A percentile compares a stretch with the other conserved stretches of the same genome.
Conservation (phyloP, 92 coral and sea anemone genomes). For the Muricea muricata region DNA sequence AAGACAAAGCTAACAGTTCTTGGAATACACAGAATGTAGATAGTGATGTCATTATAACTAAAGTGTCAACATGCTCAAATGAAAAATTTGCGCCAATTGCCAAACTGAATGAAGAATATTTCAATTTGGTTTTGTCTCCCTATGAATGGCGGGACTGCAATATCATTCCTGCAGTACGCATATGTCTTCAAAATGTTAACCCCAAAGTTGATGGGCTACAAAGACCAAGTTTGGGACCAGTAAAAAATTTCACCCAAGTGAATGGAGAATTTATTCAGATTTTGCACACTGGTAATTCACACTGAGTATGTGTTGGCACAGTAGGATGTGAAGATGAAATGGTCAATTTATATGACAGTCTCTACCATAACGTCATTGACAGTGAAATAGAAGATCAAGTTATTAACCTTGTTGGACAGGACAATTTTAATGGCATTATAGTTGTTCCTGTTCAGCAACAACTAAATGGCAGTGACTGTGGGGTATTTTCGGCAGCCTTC, state of each 20-base stretch:
- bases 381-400: constrained; percentile 50
- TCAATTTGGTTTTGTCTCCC: constrained; percentile 13
- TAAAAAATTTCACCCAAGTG: background rate
- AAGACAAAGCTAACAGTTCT: constrained; percentile 35
- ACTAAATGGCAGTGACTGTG: constrained; percentile 60
- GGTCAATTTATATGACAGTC: constrained; percentile 59
- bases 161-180: background rate
- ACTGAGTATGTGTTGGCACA: constrained; percentile 30
- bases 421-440: constrained; percentile 48
- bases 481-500: constrained; percentile 55
- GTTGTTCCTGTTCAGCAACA: constrained; percentile 64
- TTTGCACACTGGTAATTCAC: constrained; percentile 52
- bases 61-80: constrained; percentile 30
- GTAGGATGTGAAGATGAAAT: constrained; percentile 50
- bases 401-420: constrained; percentile 41
- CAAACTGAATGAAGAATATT: constrained; percentile 47
- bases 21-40: constrained; percentile 22
- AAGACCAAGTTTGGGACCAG: constrained; percentile 39
- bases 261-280: constrained; percentile 68
- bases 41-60: constrained; percentile 46
- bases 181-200: constrained; percentile 18
- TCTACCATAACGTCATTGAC: constrained; percentile 37
- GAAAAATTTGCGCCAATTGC: constrained; percentile 47
- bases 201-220: constrained; percentile 4
- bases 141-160: constrained; percentile 9